Evolutionary conservation across 2,888 invertebrate species (phyloP), one percentile per base, ranked within the genome.

Genomic region (Caenorhabditis sp.): DNA sequence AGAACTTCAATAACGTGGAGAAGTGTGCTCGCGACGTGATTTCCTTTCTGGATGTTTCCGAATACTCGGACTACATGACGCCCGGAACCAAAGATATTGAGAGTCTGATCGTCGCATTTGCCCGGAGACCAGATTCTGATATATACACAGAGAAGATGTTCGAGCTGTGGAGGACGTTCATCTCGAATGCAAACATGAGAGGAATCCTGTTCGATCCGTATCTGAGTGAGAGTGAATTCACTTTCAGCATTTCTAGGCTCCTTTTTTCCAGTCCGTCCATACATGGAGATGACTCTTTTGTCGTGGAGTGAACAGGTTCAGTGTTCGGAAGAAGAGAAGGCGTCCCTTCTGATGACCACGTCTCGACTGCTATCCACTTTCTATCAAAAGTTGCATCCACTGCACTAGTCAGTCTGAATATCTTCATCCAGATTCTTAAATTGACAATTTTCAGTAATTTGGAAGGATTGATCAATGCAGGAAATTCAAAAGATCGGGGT

Each of bases 241-340:
- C 4, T 56, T 30, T 9, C 5, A 35, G 6, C 35, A 9, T 9
- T 35, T 35, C 9, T 9, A 2, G 11, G 13, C 13, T 35, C 35
- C 9, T 30, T 30, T 30, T 30, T 59, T 73, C 9, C 61, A 73
- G 73, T 75, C 9, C 68, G 62, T 13, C 75, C 75, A 7, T 68
- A 62, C 20, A 22, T 75, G 7, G 62, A 75, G 13, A 41, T 56
- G 62, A 35, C 24, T 15, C 2, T 68, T 2, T 22, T 75, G 22
- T 11, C 52, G 2, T 61, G 41, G 39, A 63, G 45, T 13, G 27
- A 50, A 3, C 48, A 50, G 0, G 50, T 41, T 2, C 37, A 50
- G 13, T 41, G 50, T 11, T 2, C 32, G 1, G 45, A 56, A 15
- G 55, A 48, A 17, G 62, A 73, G 15, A 65, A 58, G 24, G 2